A percentile compares a stretch with the other conserved stretches of the same genome.
phyloP scores from a whole-genome alignment of 92 coral and sea anemone species.

The Heteractis magnifica region DNA sequence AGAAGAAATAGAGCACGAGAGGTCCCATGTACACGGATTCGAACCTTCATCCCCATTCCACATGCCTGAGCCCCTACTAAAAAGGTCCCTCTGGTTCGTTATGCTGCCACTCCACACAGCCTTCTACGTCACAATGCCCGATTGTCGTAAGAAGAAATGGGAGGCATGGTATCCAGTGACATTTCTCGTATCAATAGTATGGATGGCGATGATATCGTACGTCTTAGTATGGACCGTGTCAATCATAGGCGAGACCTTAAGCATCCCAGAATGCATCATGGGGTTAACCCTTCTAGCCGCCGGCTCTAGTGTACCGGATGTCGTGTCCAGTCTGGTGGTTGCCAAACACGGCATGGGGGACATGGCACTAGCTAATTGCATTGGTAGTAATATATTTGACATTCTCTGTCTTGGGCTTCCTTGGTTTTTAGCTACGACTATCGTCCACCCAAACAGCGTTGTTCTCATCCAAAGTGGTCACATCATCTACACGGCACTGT shows the following conservation, averaged over 20 bases:
- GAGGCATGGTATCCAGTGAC: constrained; percentile 95
- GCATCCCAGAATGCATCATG: constrained; percentile 99
- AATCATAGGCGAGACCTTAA: constrained; percentile 91
- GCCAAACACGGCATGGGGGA: constrained; percentile 99
- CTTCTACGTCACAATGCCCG: constrained; percentile 87
- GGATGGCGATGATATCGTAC: constrained; percentile 96
- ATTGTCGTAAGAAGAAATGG: constrained; percentile 85
- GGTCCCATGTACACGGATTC: constrained; percentile 61
- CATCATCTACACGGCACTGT: constrained; percentile 80
- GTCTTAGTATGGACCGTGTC: constrained; percentile 97
- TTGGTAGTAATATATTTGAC: constrained; percentile 96
- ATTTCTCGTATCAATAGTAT: constrained; percentile 78
- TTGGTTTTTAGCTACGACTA: constrained; percentile 92
- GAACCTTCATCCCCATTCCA: constrained; percentile 74
- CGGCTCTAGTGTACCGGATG: constrained; percentile 99
- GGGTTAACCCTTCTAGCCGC: constrained; percentile 96
- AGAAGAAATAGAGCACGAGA: background rate
- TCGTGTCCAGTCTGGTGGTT: constrained; percentile 92
- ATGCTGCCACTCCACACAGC: constrained; percentile 78
- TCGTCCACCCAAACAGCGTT: constrained; percentile 87
- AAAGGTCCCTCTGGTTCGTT: constrained; percentile 67
- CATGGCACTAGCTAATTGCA: constrained; percentile 98
- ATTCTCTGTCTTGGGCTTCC: constrained; percentile 92
- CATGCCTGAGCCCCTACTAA: constrained; percentile 60
- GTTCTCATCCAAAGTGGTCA: constrained; percentile 94